Evolutionary conservation across 2,113 vertebrate species (phyloP).

Genomic region (Podarcis raffonei): DNA sequence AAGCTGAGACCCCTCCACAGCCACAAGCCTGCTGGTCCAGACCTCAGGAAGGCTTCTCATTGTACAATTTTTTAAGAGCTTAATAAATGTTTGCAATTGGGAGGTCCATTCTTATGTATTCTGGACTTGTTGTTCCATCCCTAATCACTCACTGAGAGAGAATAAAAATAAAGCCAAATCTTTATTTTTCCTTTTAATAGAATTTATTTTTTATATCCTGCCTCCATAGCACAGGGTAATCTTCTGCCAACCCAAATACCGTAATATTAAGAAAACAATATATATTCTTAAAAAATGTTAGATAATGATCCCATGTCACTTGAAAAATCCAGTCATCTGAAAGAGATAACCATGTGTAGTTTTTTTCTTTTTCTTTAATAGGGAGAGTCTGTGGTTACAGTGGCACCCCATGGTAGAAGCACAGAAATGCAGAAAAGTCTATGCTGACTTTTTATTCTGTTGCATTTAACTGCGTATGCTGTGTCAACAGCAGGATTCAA

Average conservation of each 20-base stretch:
- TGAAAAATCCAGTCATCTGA: neutral
- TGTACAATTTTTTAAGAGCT: neutral
- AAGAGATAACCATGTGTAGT: neutral
- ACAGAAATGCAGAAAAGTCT: neutral
- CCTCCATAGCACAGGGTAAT: neutral
- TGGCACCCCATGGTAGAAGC: fast-evolving
- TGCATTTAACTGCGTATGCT: neutral
- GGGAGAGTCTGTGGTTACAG: neutral
- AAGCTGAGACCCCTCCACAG: neutral
- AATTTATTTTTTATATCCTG: neutral
- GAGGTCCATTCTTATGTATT: neutral
- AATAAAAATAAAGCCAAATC: neutral
- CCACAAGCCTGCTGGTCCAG: neutral
- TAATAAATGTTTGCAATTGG: neutral
- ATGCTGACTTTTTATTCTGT: neutral
- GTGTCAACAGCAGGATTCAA: neutral
- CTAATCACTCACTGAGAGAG: neutral
- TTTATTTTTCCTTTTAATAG: neutral
- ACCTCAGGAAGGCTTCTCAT: neutral
- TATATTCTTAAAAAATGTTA: neutral
- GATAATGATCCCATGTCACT: neutral
- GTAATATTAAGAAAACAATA: neutral
- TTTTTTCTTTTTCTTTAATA: neutral
- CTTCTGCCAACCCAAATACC: neutral
- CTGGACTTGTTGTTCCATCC: neutral